Conservation (phyloP, 2,888 invertebrate genomes). For the Dryomyza anilis region DNA sequence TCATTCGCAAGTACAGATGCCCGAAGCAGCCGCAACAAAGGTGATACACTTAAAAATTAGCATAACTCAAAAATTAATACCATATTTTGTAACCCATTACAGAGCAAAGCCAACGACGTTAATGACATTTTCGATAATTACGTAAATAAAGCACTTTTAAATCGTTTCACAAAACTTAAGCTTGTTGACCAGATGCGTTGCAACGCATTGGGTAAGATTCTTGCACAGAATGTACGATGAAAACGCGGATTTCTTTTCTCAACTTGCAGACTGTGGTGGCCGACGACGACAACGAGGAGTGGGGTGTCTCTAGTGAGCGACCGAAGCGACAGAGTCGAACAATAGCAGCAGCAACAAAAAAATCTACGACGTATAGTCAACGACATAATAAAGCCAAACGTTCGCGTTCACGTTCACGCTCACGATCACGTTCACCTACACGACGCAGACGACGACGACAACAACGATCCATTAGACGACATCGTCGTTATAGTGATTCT, state of each 20-base stretch:
- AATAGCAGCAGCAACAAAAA: too few species aligned
- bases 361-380: too few species aligned
- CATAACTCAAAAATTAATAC: too few species aligned
- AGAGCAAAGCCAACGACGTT: too few species aligned
- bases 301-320: constrained; percentile 51
- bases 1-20: constrained; percentile 75
- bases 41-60: constrained; percentile 34
- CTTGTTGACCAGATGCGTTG: constrained; percentile 64
- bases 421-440: constrained; percentile 9
- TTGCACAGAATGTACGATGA: constrained; percentile 56
- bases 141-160: constrained; percentile 58
- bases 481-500: background rate
- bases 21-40: constrained; percentile 39
- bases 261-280: constrained; percentile 48
- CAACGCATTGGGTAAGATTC: constrained; percentile 65
- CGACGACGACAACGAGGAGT: constrained; percentile 41
- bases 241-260: constrained; percentile 62
- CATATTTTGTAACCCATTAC: too few species aligned
- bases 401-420: constrained; percentile 29
- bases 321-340: too few species aligned
- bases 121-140: constrained; percentile 43
- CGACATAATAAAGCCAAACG: constrained; percentile 21
- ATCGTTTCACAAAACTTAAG: constrained; percentile 58
- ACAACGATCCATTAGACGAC: too few species aligned
- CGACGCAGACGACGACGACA: constrained; percentile 3